phyloP scores from a whole-genome alignment of 2,113 vertebrate species.

The Bos javanicus region DNA sequence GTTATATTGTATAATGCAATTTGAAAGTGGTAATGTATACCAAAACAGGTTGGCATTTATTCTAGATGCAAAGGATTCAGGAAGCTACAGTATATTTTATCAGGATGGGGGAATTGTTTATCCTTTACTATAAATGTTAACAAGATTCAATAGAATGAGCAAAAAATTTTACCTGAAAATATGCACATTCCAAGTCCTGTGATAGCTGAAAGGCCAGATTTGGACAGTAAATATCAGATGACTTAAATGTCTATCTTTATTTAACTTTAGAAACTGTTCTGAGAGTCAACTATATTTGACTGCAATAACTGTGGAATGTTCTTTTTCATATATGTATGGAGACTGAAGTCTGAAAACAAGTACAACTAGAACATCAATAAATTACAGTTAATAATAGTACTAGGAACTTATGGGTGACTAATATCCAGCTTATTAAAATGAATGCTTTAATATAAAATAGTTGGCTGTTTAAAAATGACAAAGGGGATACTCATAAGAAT shows the following conservation, averaged over 20 bases:
- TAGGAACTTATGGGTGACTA: constrained; percentile 57
- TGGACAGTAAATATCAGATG: constrained; percentile 69
- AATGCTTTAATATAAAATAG: constrained; percentile 70
- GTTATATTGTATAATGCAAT: constrained; percentile 56
- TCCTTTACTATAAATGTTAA: constrained; percentile 66
- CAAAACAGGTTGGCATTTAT: constrained; percentile 66
- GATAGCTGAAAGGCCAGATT: constrained; percentile 55
- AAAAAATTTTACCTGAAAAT: constrained; percentile 49
- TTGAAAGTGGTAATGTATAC: constrained; percentile 68
- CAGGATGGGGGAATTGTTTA: constrained; percentile 61
- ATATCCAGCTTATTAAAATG: constrained; percentile 69
- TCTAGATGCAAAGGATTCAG: constrained; percentile 53
- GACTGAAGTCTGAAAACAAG: constrained; percentile 71
- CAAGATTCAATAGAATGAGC: constrained; percentile 61
- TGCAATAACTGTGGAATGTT: constrained; percentile 67
- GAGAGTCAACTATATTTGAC: constrained; percentile 67
- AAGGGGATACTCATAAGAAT: constrained; percentile 58
- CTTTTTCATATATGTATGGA: constrained; percentile 46
- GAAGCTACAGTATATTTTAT: constrained; percentile 70
- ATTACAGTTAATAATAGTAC: constrained; percentile 68
- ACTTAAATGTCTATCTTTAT: constrained; percentile 71
- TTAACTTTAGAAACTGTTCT: constrained; percentile 71
- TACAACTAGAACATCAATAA: constrained; percentile 52
- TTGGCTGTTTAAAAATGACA: constrained; percentile 55
- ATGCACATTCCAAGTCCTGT: constrained; percentile 4